Percentiles rank a stretch among this genome's conserved stretches.
phyloP scores from a whole-genome alignment of 2,888 invertebrate genomes.

The Myathropa florea region DNA sequence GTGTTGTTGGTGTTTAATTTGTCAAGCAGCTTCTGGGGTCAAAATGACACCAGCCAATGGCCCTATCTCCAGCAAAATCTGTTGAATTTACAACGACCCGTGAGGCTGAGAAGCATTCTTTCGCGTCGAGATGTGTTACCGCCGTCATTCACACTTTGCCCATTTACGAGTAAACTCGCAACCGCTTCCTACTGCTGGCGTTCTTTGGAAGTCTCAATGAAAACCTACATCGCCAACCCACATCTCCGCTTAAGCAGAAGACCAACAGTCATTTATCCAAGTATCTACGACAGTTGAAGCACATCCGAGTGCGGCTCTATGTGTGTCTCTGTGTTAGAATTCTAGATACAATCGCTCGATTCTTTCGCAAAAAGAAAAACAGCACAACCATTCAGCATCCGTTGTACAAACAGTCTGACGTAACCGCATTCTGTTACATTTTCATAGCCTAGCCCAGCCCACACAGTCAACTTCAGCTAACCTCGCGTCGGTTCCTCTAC shows the following conservation, averaged over 20 bases:
- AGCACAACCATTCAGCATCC: conserved; percentile 5
- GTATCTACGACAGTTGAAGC: conserved; percentile 6
- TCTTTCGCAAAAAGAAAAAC: conserved; percentile 24
- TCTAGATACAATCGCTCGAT: conserved; percentile 29
- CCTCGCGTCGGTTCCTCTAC: conserved; percentile 17
- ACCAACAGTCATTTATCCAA: neutral
- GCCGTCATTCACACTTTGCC: conserved; percentile 13
- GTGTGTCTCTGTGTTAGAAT: neutral
- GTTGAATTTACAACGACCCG: neutral
- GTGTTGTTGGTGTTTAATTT: no score
- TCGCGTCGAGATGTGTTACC: neutral
- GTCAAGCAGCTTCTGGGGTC: neutral
- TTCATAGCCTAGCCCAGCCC: conserved; percentile 35
- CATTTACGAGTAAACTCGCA: conserved; percentile 9
- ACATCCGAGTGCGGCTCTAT: neutral
- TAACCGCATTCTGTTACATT: conserved; percentile 44
- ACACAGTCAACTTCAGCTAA: conserved; percentile 16
- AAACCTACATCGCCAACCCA: conserved; percentile 39
- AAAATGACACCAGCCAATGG: neutral
- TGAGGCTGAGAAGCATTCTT: neutral
- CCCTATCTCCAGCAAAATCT: neutral
- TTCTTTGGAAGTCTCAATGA: conserved; percentile 14
- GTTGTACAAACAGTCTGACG: conserved; percentile 31
- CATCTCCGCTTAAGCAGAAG: conserved; percentile 1
- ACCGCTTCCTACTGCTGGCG: conserved; percentile 24